phyloP scores from a whole-genome alignment of 2,797 vertebrate species.

The Gobio occitaniae region DNA sequence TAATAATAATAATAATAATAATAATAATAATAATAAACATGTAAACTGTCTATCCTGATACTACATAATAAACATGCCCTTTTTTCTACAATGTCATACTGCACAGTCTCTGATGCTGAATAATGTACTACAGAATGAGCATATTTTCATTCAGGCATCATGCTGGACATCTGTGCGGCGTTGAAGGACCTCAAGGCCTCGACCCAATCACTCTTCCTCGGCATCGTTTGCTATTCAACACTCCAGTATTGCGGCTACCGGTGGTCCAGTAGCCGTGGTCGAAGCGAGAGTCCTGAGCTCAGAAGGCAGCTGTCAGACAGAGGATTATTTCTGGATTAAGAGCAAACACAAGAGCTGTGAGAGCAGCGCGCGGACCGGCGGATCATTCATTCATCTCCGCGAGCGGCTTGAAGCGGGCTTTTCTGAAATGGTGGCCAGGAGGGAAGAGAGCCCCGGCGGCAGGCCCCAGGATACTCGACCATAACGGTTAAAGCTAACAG shows the following conservation, averaged over 20 bases:
- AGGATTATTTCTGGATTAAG: constrained; percentile 64
- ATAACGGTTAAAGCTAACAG: constrained; percentile 66
- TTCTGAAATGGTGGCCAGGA: constrained; percentile 69
- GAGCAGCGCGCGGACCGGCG: constrained; percentile 40
- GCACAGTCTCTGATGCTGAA: neutral
- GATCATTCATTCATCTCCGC: neutral
- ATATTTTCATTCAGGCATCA: constrained; percentile 47
- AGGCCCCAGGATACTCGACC: constrained; percentile 71
- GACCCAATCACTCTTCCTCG: constrained; percentile 43
- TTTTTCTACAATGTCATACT: neutral
- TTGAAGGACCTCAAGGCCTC: constrained; percentile 67
- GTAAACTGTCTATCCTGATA: neutral
- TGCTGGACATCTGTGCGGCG: constrained; percentile 77
- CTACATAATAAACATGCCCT: neutral
- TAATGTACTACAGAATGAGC: neutral
- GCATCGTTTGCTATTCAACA: constrained; percentile 29
- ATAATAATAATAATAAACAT: neutral
- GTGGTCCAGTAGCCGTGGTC: constrained; percentile 52
- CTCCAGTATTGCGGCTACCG: constrained; percentile 64
- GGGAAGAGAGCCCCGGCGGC: constrained; percentile 63
- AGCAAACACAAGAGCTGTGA: constrained; percentile 29
- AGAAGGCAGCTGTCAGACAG: constrained; percentile 23
- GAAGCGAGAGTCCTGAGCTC: constrained; percentile 28
- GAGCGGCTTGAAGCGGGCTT: constrained; percentile 48
- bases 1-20: neutral